Evolutionary conservation across 2,888 invertebrate genomes (phyloP), one percentile per base, ranked within the genome.

Genomic region (Cosmopolites sordidus): DNA sequence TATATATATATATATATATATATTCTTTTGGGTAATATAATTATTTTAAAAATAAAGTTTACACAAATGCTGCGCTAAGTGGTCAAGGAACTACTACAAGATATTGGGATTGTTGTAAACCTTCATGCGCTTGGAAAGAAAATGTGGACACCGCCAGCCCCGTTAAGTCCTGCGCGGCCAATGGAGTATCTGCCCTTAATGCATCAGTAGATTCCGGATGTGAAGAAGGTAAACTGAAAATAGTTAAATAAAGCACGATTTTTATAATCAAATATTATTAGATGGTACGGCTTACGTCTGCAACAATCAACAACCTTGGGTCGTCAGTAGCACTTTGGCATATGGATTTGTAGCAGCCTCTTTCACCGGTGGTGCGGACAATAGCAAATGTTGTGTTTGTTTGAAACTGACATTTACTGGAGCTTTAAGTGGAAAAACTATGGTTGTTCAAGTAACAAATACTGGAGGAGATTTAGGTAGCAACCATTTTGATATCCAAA

Each of bases 101-200:
- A 8, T 62, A 61, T 50, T 62, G 62, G 62, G 62, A 62, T 37
- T 62, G 62, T 38, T 62, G 62, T 27, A 62, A 62, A 47, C 59
- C 61, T 2, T 51, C 59, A 6, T 62, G 62, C 42, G 40, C 59
- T 1, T 62, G 62, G 62, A 18, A 15, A 1, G 62, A 53, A 12
- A 54, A 60, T 16, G 56, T 58, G 4, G 44, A 51, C 0, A 38
- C 40, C 9, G 48, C 46, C 15, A 15, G n/a, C 12, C 58, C 62
- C 3, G 55, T 60, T 3, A 17, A 44, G 6, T 54, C 60, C 9
- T 62, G 62, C 43, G 39, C 55, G 9, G 43, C 27, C 1, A 56
- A 61, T 41, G 62, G 62, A 5, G 44, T 17, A 6, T 55, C 43
- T 12, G 29, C 38, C 11, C 16, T 54, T 8, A 30, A 45, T 30